A percentile compares a stretch with the other conserved stretches of the same genome.
These are phyloP conservation scores for Anarhynchus alexandrinus DNA, from an alignment of 2,113 vertebrate species.

Conservation along the genomic window DNA sequence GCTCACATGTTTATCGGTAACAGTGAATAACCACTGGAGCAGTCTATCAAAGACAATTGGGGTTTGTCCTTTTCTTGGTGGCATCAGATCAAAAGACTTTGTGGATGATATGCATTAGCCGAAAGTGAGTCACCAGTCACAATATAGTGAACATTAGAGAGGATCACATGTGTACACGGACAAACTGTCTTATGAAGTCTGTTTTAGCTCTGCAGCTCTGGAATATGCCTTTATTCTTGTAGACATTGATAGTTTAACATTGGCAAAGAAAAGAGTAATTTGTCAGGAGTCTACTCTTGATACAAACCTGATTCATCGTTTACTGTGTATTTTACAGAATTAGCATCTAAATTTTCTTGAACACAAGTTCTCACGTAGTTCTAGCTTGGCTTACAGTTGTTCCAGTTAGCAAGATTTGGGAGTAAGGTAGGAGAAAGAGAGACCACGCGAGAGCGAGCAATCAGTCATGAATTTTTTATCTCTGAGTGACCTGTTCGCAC, in stretches of 20 bases:
- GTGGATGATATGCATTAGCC: background rate
- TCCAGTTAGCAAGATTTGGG: background rate
- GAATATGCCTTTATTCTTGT: background rate
- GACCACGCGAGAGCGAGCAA: accelerated
- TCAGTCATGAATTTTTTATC: background rate
- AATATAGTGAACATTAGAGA: background rate
- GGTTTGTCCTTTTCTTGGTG: background rate
- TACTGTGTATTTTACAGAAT: background rate
- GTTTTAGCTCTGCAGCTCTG: background rate
- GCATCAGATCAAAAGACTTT: background rate
- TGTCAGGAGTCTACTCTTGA: background rate
- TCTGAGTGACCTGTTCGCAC: background rate
- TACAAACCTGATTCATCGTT: background rate
- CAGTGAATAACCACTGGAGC: background rate
- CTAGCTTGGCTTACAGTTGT: background rate
- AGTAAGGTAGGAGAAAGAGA: background rate
- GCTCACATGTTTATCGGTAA: background rate
- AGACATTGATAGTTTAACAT: background rate
- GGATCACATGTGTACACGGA: background rate
- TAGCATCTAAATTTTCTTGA: background rate
- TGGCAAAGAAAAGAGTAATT: background rate
- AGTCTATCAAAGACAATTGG: background rate
- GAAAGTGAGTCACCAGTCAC: background rate
- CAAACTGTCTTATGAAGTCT: background rate
- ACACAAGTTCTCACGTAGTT: background rate